A percentile compares a stretch with the other conserved stretches of the same genome.
Conservation (phyloP, 2,113 vertebrate species). For the Anolis carolinensis region DNA sequence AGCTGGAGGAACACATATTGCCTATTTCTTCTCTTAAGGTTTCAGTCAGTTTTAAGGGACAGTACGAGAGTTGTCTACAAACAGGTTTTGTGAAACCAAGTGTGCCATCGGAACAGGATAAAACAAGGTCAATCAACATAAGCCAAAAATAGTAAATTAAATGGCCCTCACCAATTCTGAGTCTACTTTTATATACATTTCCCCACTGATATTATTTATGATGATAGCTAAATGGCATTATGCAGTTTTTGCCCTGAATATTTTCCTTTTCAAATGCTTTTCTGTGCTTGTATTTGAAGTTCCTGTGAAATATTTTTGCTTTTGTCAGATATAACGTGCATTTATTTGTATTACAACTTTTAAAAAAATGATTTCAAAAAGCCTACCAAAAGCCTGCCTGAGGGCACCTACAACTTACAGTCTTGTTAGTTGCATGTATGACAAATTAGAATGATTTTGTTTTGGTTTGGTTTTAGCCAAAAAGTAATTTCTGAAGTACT, state of each 20-base stretch:
- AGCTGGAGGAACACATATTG: no score
- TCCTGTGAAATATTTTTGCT: background rate
- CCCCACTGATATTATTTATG: conserved; percentile 3
- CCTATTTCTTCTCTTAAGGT: no score
- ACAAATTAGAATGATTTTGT: conserved; percentile 34
- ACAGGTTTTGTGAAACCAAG: background rate
- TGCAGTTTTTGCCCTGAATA: conserved; percentile 8
- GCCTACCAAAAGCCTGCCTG: conserved; percentile 52
- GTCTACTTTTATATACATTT: conserved; percentile 2
- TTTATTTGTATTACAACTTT: conserved; percentile 59
- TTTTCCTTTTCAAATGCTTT: conserved; percentile 37
- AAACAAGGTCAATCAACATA: background rate
- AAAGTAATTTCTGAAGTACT: conserved; percentile 7
- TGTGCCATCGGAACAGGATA: background rate
- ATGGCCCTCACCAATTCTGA: background rate
- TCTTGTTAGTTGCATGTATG: conserved; percentile 29
- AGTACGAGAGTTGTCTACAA: background rate
- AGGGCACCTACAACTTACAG: conserved; percentile 55
- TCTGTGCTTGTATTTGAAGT: conserved; percentile 20
- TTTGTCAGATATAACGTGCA: conserved; percentile 42
- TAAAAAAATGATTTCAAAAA: conserved; percentile 44
- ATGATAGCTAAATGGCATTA: conserved; percentile 31
- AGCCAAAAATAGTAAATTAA: background rate
- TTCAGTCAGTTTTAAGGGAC: background rate
- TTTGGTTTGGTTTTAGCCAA: conserved; percentile 16